A percentile compares a stretch with the other conserved stretches of the same genome.
Evolutionary conservation across 37 sponge, comb jelly and placozoan species (phyloP).

Genomic region (Eunapius fragilis): DNA sequence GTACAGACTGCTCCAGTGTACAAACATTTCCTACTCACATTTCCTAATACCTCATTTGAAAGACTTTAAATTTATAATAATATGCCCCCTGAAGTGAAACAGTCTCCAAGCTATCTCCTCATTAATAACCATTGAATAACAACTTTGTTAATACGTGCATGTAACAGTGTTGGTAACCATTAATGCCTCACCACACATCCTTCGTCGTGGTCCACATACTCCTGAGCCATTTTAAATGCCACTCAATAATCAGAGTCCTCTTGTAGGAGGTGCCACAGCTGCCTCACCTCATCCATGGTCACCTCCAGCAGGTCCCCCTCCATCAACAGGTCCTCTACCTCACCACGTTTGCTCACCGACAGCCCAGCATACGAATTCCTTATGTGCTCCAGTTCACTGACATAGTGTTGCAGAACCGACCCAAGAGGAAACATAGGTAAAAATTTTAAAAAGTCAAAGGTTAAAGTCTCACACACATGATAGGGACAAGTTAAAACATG

Average conservation of each 20-base stretch:
- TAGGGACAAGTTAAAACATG: too few relatives aligned
- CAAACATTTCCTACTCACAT: too few relatives aligned
- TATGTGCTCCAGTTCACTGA: constrained; percentile 41
- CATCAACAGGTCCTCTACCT: constrained; percentile 77
- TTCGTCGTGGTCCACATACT: not conserved
- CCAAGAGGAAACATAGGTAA: too few relatives aligned
- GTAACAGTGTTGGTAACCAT: not conserved
- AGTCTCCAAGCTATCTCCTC: too few relatives aligned
- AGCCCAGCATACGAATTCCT: constrained; percentile 37
- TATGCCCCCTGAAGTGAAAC: too few relatives aligned
- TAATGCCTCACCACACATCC: not conserved
- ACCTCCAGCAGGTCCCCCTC: constrained; percentile 88
- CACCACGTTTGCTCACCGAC: constrained; percentile 14
- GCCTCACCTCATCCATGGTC: constrained; percentile 70
- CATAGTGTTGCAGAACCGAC: constrained; percentile 60
- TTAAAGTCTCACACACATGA: too few relatives aligned
- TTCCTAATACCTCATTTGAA: too few relatives aligned
- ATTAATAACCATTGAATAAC: too few relatives aligned
- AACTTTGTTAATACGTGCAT: not conserved
- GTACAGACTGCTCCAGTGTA: too few relatives aligned
- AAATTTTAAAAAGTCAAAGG: not conserved
- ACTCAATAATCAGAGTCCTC: constrained; percentile 20
- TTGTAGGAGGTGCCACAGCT: constrained; percentile 82
- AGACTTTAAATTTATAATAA: too few relatives aligned
- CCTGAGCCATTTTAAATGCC: constrained; percentile 10